phyloP scores from a whole-genome alignment of 2,888 invertebrate species.

The Falcaria lacertinaria region DNA sequence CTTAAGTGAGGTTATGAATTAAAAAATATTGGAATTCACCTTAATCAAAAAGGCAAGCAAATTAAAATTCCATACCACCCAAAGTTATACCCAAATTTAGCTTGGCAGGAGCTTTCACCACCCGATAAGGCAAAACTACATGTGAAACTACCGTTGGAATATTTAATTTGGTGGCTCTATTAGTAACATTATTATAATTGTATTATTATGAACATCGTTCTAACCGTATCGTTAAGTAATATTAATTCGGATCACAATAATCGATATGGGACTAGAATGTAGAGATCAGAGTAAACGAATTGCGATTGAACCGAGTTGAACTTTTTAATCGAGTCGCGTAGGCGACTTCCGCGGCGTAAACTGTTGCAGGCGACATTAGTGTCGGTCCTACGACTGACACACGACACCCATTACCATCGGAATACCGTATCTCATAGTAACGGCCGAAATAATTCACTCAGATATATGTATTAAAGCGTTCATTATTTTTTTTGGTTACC shows the following conservation, averaged over 20 bases:
- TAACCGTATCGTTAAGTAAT: background rate
- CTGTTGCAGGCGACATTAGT: slow-evolving; percentile 33
- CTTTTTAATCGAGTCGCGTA: slow-evolving; percentile 48
- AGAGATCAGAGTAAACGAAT: slow-evolving; percentile 12
- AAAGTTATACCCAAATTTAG: background rate
- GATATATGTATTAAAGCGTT: background rate
- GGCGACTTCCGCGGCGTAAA: slow-evolving; percentile 55
- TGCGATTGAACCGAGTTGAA: slow-evolving; percentile 20
- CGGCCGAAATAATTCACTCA: slow-evolving; percentile 1
- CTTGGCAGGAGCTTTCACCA: background rate
- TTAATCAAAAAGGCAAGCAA: too few relatives aligned
- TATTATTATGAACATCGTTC: background rate
- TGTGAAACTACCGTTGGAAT: background rate
- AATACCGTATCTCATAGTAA: slow-evolving; percentile 22
- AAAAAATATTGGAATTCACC: too few relatives aligned
- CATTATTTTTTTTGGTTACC: background rate
- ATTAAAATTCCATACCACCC: slow-evolving; percentile 1
- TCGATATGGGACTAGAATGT: slow-evolving; percentile 5
- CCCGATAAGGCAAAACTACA: background rate
- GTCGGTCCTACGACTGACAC: slow-evolving; percentile 40
- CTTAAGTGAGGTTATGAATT: too few relatives aligned
- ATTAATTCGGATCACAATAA: background rate
- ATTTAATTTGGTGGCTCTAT: background rate
- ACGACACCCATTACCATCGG: slow-evolving; percentile 49
- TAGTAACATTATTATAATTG: background rate